Percentiles rank a stretch among this genome's conserved stretches.
phyloP scores from a whole-genome alignment of 2,113 vertebrate species.

The Hassar affinis region DNA sequence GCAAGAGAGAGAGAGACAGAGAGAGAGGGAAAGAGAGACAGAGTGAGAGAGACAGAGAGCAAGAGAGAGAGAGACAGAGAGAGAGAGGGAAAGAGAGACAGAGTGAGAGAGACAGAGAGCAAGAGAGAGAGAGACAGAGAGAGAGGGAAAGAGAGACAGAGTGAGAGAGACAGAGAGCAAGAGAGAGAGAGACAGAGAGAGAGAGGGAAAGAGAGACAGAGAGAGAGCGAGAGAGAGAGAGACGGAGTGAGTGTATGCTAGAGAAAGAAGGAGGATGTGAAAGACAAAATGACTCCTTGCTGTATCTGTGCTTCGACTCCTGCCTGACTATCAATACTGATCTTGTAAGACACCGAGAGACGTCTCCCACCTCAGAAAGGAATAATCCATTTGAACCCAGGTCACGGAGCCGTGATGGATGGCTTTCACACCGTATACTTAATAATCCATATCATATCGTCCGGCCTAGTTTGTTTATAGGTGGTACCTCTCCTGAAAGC shows the following conservation, averaged over 20 bases:
- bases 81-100: too few relatives aligned
- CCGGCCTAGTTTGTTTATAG: slow-evolving; percentile 83
- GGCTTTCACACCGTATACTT: slow-evolving; percentile 63
- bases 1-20: too few relatives aligned
- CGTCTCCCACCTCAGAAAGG: slow-evolving; percentile 60
- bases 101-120: too few relatives aligned
- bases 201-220: too few relatives aligned
- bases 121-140: too few relatives aligned
- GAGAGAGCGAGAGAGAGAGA: neutral
- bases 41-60: too few relatives aligned
- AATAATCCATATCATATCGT: slow-evolving; percentile 73
- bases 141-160: too few relatives aligned
- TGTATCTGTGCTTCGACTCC: slow-evolving; percentile 46
- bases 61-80: too few relatives aligned
- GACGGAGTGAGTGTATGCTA: slow-evolving; percentile 17
- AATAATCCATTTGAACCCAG: slow-evolving; percentile 67
- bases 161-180: too few relatives aligned
- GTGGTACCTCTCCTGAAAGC: slow-evolving; percentile 74
- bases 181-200: too few relatives aligned
- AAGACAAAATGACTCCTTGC: slow-evolving; percentile 54
- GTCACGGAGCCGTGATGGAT: slow-evolving; percentile 67
- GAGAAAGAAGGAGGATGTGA: neutral
- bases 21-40: too few relatives aligned
- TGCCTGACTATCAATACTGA: slow-evolving; percentile 59
- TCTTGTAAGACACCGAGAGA: slow-evolving; percentile 65